A percentile compares a stretch with the other conserved stretches of the same genome.
Evolutionary conservation across 2,888 invertebrate species (phyloP).

Genomic region (Choristoneura rosaceana): DNA sequence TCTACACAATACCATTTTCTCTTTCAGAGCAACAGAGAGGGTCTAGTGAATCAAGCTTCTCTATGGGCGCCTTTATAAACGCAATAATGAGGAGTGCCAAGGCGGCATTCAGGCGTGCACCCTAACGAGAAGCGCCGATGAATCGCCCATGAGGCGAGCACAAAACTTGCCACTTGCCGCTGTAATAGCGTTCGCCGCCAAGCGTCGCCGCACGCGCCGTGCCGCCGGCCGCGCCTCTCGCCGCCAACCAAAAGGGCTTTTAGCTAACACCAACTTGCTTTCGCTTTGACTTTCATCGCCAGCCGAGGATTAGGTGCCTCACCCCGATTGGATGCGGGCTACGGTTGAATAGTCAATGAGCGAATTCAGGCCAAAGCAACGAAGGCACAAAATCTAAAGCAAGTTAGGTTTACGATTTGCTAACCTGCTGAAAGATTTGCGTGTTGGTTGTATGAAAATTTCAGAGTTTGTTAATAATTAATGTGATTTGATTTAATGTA

Average conservation of each 20-base stretch:
- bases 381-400: constrained; percentile 53
- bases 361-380: constrained; percentile 67
- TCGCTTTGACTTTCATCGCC: constrained; percentile 74
- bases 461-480: neutral
- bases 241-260: constrained; percentile 75
- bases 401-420: constrained; percentile 44
- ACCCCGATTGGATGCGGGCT: constrained; percentile 68
- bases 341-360: constrained; percentile 73
- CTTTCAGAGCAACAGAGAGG: constrained; percentile 75
- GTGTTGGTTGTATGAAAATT: constrained; percentile 18
- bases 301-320: constrained; percentile 67
- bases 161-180: constrained; percentile 80
- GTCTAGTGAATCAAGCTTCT: constrained; percentile 80
- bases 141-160: constrained; percentile 80
- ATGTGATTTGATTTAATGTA: no score
- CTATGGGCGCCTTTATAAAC: constrained; percentile 83
- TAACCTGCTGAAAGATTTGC: constrained; percentile 29
- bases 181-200: constrained; percentile 58
- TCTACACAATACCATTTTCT: constrained; percentile 83
- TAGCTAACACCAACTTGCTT: constrained; percentile 71
- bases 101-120: constrained; percentile 79
- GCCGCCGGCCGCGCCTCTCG: constrained; percentile 54
- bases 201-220: constrained; percentile 45
- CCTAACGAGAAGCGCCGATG: constrained; percentile 81
- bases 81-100: constrained; percentile 84